Evolutionary conservation across 2,797 vertebrate genomes (phyloP).

Genomic region (Sebastes goodei): DNA sequence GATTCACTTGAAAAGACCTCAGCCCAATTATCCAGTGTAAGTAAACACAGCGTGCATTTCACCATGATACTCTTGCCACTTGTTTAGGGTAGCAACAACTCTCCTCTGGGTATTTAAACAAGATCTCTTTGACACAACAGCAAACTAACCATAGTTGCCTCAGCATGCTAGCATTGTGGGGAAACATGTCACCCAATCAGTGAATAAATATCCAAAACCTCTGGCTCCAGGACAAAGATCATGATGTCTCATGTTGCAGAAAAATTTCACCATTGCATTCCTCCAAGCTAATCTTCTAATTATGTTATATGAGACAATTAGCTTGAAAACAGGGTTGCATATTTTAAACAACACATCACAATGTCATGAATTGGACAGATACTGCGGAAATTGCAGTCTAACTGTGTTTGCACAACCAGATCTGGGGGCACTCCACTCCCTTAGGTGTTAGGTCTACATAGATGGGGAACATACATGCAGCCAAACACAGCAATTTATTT

Average conservation of each 20-base stretch:
- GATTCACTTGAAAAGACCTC: constrained; percentile 1
- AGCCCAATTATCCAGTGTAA: background rate
- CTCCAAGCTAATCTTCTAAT: constrained; percentile 41
- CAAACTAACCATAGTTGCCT: constrained; percentile 10
- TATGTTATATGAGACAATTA: constrained; percentile 10
- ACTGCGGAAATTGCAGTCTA: background rate
- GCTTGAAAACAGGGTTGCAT: constrained; percentile 8
- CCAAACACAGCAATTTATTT: background rate
- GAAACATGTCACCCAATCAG: constrained; percentile 23
- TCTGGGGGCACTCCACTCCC: background rate
- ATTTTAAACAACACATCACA: constrained; percentile 8
- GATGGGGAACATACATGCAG: background rate
- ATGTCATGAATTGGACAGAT: background rate
- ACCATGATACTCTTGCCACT: background rate
- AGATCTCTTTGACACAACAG: constrained; percentile 28
- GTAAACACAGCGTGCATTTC: constrained; percentile 5
- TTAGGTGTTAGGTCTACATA: background rate
- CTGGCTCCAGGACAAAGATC: constrained; percentile 12
- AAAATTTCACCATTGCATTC: constrained; percentile 25
- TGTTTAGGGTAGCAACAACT: background rate
- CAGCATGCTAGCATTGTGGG: constrained; percentile 13
- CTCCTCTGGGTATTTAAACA: constrained; percentile 25
- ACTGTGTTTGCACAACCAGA: background rate
- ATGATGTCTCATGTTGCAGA: constrained; percentile 13
- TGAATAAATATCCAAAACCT: constrained; percentile 39